Percentiles rank a stretch among this genome's conserved stretches.
Conservation (phyloP, 1,140 invertebrate species). For the Pissodes strobi region DNA sequence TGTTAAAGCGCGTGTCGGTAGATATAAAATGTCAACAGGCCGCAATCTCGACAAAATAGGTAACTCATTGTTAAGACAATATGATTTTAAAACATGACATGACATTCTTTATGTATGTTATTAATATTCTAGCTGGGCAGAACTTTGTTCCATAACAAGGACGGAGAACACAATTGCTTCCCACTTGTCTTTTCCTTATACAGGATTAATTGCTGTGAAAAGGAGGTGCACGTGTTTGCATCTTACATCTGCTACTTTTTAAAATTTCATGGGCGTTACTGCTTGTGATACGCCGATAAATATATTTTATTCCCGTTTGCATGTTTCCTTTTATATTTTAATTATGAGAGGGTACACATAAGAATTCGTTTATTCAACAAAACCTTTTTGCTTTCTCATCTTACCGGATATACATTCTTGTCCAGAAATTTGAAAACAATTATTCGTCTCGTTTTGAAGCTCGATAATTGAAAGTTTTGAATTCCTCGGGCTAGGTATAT, state of each 20-base stretch:
- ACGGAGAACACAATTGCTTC: slow-evolving; percentile 1
- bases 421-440: too few relatives aligned
- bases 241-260: not conserved
- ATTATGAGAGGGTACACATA: too few relatives aligned
- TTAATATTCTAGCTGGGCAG: not conserved
- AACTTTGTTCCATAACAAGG: slow-evolving; percentile 3
- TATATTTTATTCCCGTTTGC: too few relatives aligned
- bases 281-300: too few relatives aligned
- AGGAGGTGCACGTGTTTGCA: slow-evolving; percentile 2
- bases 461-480: too few relatives aligned
- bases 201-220: not conserved
- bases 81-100: slow-evolving; percentile 8
- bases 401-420: too few relatives aligned
- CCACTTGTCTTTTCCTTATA: slow-evolving; percentile 2
- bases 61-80: slow-evolving; percentile 3
- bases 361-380: too few relatives aligned
- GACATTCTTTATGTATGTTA: slow-evolving; percentile 6
- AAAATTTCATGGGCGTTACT: too few relatives aligned
- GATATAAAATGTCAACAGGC: not conserved
- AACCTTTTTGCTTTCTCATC: too few relatives aligned
- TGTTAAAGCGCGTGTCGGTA: not conserved
- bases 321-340: too few relatives aligned
- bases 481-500: too few relatives aligned
- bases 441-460: too few relatives aligned
- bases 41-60: not conserved